phyloP scores from a whole-genome alignment of 37 sponge, comb jelly and placozoan genomes.

The Aphrocallistes beatrix region DNA sequence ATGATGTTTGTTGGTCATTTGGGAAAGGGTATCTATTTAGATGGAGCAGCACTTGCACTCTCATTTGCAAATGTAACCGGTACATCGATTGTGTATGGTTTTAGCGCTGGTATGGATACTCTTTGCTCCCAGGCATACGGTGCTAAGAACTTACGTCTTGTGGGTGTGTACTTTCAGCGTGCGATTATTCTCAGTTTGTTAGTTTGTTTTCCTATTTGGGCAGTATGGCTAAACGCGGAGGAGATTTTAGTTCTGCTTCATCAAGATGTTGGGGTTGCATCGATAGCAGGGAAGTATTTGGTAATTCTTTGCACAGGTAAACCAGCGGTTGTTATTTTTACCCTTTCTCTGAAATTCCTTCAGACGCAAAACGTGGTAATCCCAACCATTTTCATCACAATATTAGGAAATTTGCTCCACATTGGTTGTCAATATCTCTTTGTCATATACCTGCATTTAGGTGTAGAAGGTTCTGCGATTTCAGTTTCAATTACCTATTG shows the following conservation, averaged over 20 bases:
- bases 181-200: not conserved
- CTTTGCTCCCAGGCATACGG: constrained; percentile 6
- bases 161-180: constrained; percentile 12
- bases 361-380: constrained; percentile 2
- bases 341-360: not conserved
- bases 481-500: constrained; percentile 1
- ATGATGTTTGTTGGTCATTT: not conserved
- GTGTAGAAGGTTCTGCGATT: constrained; percentile 22
- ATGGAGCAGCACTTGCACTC: not conserved
- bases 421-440: not conserved
- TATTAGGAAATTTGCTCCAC: not conserved
- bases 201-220: constrained; percentile 12
- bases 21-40: not conserved
- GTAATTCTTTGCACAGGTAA: not conserved
- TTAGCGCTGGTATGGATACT: constrained; percentile 1
- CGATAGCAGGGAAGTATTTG: not conserved
- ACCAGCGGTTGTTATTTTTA: not conserved
- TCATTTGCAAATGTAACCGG: constrained; percentile 9
- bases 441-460: not conserved
- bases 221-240: not conserved
- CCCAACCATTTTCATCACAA: not conserved
- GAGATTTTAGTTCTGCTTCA: not conserved
- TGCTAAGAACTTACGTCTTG: not conserved
- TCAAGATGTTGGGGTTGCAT: not conserved
- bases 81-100: not conserved